A percentile compares a stretch with the other conserved stretches of the same genome.
Conservation (phyloP, 2,113 vertebrate species). For the Cyprinus carpio region DNA sequence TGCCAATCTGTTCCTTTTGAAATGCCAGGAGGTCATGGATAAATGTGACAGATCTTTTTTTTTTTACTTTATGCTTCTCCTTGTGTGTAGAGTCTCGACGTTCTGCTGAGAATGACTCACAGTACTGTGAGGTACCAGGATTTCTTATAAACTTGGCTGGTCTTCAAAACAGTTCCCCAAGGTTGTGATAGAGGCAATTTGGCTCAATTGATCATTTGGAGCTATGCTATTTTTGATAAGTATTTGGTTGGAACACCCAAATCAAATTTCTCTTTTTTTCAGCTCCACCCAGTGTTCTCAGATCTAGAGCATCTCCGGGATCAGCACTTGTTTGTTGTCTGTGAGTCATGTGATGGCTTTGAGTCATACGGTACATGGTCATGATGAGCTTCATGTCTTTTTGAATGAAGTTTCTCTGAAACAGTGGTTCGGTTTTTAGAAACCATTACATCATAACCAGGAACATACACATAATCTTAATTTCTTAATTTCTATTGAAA, state of each 20-base stretch:
- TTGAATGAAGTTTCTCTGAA: background rate
- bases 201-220: background rate
- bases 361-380: conserved; percentile 82
- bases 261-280: conserved; percentile 15
- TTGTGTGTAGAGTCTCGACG: conserved; percentile 75
- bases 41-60: conserved; percentile 4
- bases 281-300: conserved; percentile 80
- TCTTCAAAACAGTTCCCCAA: conserved; percentile 82
- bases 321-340: conserved; percentile 84
- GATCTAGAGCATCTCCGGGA: conserved; percentile 83
- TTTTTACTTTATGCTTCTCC: background rate
- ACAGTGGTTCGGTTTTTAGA: background rate
- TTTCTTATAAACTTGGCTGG: conserved; percentile 87
- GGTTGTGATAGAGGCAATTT: conserved; percentile 63
- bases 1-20: background rate
- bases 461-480: no score
- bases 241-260: background rate
- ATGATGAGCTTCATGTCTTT: background rate
- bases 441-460: background rate
- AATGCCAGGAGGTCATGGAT: background rate
- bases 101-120: conserved; percentile 81
- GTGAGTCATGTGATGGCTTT: conserved; percentile 84
- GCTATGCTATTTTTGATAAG: background rate
- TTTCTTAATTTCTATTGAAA: background rate
- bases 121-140: conserved; percentile 79